phyloP scores from a whole-genome alignment of 2,113 vertebrate genomes.

The Actenoides lindsayi region DNA sequence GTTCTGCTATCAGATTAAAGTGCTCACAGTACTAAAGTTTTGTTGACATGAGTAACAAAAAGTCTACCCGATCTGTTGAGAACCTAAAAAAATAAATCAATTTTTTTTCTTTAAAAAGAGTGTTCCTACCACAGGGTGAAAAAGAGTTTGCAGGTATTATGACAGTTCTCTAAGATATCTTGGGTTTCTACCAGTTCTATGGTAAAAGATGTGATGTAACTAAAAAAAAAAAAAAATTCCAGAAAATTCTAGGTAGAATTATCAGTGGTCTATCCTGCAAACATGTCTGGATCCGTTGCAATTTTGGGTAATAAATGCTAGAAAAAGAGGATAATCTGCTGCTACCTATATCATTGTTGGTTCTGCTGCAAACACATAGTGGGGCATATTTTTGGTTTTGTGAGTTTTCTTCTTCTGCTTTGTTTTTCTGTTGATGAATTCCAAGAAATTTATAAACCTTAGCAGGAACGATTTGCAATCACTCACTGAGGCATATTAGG shows the following conservation, averaged over 20 bases:
- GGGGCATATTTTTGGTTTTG: background rate
- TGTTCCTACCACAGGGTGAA: background rate
- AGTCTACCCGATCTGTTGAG: background rate
- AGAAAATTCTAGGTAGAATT: background rate
- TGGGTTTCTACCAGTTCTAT: background rate
- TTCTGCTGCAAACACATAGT: background rate
- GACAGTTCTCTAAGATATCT: background rate
- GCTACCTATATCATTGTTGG: background rate
- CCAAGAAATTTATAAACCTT: background rate
- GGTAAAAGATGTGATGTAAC: background rate
- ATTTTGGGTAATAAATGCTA: background rate
- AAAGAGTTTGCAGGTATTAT: background rate
- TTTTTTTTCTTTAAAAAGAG: background rate
- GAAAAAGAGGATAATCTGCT: background rate
- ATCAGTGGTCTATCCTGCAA: background rate
- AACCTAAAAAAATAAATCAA: background rate
- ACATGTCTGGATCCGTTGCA: background rate
- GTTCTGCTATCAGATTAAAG: background rate
- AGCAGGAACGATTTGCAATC: background rate
- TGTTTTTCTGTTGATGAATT: background rate
- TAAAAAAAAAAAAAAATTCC: background rate
- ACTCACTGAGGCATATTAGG: background rate
- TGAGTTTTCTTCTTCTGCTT: background rate
- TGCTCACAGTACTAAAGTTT: background rate
- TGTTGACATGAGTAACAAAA: background rate